A percentile compares a stretch with the other conserved stretches of the same genome.
These are phyloP conservation scores for Oncorhynchus kisutch DNA, from an alignment of 2,113 vertebrate species.

Conservation along the genomic window DNA sequence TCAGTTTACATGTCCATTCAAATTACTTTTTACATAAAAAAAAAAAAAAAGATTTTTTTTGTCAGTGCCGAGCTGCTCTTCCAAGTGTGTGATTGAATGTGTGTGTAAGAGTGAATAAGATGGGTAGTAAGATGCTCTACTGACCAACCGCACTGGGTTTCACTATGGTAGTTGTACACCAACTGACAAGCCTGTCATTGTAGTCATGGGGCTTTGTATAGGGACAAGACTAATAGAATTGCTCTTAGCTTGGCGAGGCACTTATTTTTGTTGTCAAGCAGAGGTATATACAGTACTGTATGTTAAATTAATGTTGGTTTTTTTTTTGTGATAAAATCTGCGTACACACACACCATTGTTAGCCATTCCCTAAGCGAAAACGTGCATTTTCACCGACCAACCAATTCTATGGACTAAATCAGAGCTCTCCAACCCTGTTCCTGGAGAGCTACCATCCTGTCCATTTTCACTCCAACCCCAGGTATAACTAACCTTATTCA, in stretches of 20 bases:
- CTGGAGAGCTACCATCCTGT: too few species aligned
- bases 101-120: constrained; percentile 17
- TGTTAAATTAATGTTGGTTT: background rate
- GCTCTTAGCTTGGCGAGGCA: constrained; percentile 1
- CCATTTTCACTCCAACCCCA: too few species aligned
- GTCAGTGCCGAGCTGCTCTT: constrained; percentile 45
- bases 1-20: constrained; percentile 45
- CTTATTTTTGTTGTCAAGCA: constrained; percentile 13
- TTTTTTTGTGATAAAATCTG: constrained; percentile 8
- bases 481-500: too few species aligned
- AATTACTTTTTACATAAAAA: constrained; percentile 39
- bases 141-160: too few species aligned
- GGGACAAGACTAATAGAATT: constrained; percentile 11
- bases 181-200: too few species aligned
- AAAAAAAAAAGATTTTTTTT: constrained; percentile 17
- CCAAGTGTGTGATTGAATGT: constrained; percentile 1
- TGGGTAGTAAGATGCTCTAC: constrained; percentile 1
- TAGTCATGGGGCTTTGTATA: background rate
- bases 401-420: background rate
- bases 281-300: constrained; percentile 1
- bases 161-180: too few species aligned
- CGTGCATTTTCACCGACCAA: constrained; percentile 42
- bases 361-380: background rate
- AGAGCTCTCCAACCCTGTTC: too few species aligned
- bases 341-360: constrained; percentile 6